Evolutionary conservation across 2,888 invertebrate species (phyloP), one percentile per base, ranked within the genome.

Genomic region (Melinaea menophilus): DNA sequence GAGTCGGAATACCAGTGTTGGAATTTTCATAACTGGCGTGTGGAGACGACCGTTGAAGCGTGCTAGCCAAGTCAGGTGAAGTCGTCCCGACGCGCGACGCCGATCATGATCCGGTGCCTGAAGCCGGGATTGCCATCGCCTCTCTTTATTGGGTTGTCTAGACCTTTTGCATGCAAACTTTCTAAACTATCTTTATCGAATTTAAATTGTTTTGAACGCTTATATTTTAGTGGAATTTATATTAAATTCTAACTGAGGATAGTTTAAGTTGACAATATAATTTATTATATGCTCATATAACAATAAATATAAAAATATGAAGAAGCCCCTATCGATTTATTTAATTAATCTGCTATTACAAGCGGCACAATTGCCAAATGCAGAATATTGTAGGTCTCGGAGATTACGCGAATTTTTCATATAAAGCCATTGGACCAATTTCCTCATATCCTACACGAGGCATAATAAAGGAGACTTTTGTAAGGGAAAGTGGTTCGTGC

Each of bases 361-460:
- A 77, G 74, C 75, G 76, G 75, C 77, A 77, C 77, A 75, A 77
- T 77, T 78, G 78, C 79, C 83, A 80, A 84, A 81, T 84, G 81
- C 80, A 81, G 82, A 80, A 85, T 88, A 88, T 88, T 85, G 85
- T 83, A 78, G 82, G 78, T 78, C 74, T 76, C 80, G 80, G 81
- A 88, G 84, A 89, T 89, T 88, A 88, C 87, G 83, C 73, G 85
- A 88, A 84, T 88, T 89, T 90, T 90, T 89, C 85, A 87, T 88
- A 88, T 85, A 86, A 87, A 86, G 85, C 88, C 83, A 89, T 89
- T 88, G 85, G 87, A 84, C 88, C 90, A 89, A 90, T 90, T 89
- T 88, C 88, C 87, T 87, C 84, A 87, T 88, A 90, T 86, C 86
- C 87, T 83, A 86, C 84, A 86, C 81, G 31, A 83, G 82, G 86